These are phyloP conservation scores for Odontamblyopus lacepedii DNA, from an alignment of 2,797 vertebrate species.

Conservation along the genomic window DNA sequence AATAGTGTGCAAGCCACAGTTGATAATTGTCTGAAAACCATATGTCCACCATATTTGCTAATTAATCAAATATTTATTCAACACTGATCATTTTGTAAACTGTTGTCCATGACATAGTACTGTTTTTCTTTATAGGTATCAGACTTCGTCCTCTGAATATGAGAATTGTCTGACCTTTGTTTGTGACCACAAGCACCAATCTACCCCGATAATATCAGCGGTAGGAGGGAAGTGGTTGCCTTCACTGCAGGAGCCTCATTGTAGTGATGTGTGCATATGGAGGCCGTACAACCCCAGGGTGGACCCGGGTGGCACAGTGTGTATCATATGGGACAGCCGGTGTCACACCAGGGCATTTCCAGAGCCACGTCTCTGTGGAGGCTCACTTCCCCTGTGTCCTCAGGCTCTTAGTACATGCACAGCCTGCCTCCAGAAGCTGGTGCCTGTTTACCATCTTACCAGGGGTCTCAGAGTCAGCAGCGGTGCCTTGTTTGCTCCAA, in stretches of 20 bases:
- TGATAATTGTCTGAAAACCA: too few relatives aligned
- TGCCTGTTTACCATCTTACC: slow-evolving; percentile 75
- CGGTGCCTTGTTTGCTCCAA: slow-evolving; percentile 60
- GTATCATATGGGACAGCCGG: slow-evolving; percentile 69
- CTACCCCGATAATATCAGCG: slow-evolving; percentile 69
- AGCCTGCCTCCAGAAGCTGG: slow-evolving; percentile 70
- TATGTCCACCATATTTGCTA: neutral
- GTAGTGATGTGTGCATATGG: slow-evolving; percentile 79
- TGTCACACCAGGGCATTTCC: slow-evolving; percentile 69
- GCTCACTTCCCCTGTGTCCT: slow-evolving; percentile 63
- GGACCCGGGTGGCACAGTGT: slow-evolving; percentile 52
- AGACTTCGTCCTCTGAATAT: neutral
- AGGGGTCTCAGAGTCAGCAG: slow-evolving; percentile 60
- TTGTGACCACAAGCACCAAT: slow-evolving; percentile 63
- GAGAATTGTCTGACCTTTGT: slow-evolving; percentile 63
- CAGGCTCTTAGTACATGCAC: slow-evolving; percentile 51
- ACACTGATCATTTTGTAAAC: neutral
- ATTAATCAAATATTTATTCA: neutral
- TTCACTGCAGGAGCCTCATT: slow-evolving; percentile 69
- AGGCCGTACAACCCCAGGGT: slow-evolving; percentile 66
- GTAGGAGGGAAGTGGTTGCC: slow-evolving; percentile 58
- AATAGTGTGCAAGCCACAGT: too few relatives aligned
- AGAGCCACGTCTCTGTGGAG: slow-evolving; percentile 66
- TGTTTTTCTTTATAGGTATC: neutral
- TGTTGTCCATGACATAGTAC: neutral